Evolutionary conservation across 2,888 invertebrate species (phyloP).

Genomic region (Emesis russula): DNA sequence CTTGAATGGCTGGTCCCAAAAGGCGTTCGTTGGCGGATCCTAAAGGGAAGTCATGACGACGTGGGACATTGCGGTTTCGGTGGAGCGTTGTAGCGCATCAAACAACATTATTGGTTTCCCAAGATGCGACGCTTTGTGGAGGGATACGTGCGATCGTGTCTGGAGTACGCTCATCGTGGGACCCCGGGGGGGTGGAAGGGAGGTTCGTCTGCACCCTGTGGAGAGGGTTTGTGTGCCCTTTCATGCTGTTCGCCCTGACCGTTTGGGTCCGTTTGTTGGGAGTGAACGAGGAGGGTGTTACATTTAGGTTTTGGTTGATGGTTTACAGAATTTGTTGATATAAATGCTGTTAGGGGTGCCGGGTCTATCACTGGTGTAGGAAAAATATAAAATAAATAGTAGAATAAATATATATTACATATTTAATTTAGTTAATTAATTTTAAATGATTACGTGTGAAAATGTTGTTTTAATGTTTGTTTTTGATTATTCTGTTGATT

Average conservation of each 20-base stretch:
- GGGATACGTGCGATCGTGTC: conserved; percentile 23
- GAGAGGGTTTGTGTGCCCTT: conserved; percentile 69
- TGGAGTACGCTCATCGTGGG: conserved; percentile 46
- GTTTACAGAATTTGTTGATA: no score
- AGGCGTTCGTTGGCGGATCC: no score
- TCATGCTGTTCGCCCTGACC: conserved; percentile 54
- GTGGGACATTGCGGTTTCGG: conserved; percentile 40
- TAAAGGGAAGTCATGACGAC: no score
- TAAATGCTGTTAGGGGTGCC: no score
- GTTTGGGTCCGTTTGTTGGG: conserved; percentile 75
- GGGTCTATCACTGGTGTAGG: no score
- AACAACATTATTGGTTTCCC: conserved; percentile 81
- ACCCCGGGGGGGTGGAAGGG: conserved; percentile 63
- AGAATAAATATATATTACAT: no score
- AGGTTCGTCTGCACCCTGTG: conserved; percentile 82
- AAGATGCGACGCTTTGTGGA: conserved; percentile 78
- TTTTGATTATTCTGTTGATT: background rate
- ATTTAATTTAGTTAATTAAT: no score
- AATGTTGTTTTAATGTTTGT: no score
- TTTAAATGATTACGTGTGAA: no score
- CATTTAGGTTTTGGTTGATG: conserved; percentile 52
- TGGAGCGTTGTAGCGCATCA: conserved; percentile 76
- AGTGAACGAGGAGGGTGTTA: conserved; percentile 75
- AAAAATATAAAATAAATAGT: no score
- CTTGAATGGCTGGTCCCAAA: no score